phyloP scores from a whole-genome alignment of 2,113 vertebrate genomes.

The Lagopus leucura region DNA sequence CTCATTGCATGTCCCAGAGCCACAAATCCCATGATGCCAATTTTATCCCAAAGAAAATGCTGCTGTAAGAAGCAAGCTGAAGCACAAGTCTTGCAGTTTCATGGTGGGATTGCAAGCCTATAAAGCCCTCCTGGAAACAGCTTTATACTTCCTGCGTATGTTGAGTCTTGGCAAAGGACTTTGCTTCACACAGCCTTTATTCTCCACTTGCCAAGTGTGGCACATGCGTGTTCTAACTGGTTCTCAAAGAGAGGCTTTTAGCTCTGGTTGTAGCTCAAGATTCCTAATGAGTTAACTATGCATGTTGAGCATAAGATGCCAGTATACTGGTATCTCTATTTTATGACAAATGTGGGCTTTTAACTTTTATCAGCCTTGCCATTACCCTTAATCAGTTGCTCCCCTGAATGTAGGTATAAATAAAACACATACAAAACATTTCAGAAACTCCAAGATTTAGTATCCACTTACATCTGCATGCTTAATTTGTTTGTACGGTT shows the following conservation, averaged over 20 bases:
- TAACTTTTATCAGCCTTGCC: background rate
- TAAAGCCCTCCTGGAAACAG: background rate
- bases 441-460: slow-evolving; percentile 1
- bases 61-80: background rate
- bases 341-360: slow-evolving; percentile 10
- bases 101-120: background rate
- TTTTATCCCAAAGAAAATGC: background rate
- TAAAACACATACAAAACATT: background rate
- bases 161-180: background rate
- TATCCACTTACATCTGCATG: background rate
- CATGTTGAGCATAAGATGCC: background rate
- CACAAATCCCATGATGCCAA: background rate
- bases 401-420: background rate
- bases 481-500: slow-evolving; percentile 9
- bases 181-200: background rate
- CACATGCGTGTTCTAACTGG: background rate
- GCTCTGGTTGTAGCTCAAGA: background rate
- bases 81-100: background rate
- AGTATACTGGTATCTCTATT: background rate
- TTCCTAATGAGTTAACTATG: background rate
- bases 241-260: background rate
- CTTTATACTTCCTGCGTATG: background rate
- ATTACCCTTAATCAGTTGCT: background rate
- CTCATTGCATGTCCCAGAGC: background rate
- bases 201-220: background rate